Conservation (phyloP, 2,888 invertebrate genomes). For the Tinea pellionella region DNA sequence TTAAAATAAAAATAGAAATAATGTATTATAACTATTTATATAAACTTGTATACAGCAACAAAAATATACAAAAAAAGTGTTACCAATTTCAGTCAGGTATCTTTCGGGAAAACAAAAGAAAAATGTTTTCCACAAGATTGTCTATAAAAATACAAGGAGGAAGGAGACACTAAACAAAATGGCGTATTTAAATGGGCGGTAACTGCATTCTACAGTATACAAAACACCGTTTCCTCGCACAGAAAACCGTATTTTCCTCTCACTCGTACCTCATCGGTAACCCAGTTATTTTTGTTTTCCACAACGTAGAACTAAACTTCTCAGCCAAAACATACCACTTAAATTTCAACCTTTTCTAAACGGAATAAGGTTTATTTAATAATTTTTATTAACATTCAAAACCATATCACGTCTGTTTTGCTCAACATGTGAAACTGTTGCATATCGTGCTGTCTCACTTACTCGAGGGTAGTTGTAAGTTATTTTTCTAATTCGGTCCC, state of each 20-base stretch:
- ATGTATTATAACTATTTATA: too few relatives aligned
- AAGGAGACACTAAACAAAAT: constrained; percentile 49
- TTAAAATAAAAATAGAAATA: too few relatives aligned
- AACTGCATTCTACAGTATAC: constrained; percentile 51
- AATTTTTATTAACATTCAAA: constrained; percentile 15
- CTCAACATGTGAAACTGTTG: constrained; percentile 54
- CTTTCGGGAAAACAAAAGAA: constrained; percentile 7
- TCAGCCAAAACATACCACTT: constrained; percentile 24
- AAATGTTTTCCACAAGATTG: constrained; percentile 11
- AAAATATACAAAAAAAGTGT: not conserved
- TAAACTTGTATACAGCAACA: too few relatives aligned
- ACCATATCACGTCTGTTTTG: constrained; percentile 27
- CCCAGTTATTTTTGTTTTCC: constrained; percentile 46
- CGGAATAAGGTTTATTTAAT: constrained; percentile 23
- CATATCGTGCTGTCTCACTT: constrained; percentile 46
- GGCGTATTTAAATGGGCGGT: constrained; percentile 70
- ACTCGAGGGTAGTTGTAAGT: constrained; percentile 26
- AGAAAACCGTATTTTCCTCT: constrained; percentile 29
- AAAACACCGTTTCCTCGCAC: constrained; percentile 28
- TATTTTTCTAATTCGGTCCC: constrained; percentile 51
- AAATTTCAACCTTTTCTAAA: constrained; percentile 22
- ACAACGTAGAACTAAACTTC: constrained; percentile 17
- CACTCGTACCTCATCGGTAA: constrained; percentile 35
- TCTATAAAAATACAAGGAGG: constrained; percentile 11
- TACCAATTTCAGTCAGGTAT: constrained; percentile 2